phyloP scores from a whole-genome alignment of 2,888 invertebrate genomes.

The Lasioglossum leucozonium region DNA sequence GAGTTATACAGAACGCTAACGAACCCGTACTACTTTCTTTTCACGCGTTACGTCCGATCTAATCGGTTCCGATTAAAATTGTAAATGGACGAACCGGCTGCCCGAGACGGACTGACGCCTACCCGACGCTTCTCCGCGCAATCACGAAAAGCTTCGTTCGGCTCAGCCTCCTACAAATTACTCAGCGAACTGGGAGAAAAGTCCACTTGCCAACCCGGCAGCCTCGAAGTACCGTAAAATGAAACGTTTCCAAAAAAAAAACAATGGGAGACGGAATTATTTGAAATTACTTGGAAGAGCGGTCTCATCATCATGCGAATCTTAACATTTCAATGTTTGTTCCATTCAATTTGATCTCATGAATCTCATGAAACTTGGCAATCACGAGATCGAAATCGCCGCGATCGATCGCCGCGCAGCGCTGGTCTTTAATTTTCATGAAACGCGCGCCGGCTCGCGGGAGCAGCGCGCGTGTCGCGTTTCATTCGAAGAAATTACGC shows the following conservation, averaged over 20 bases:
- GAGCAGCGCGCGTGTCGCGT: conserved; percentile 1
- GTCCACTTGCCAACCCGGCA: neutral
- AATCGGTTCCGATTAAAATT: conserved; percentile 45
- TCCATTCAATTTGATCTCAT: no score
- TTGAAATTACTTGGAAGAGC: no score
- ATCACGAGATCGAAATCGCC: neutral
- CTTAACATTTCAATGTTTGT: no score
- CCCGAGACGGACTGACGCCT: neutral
- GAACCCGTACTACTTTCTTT: conserved; percentile 46
- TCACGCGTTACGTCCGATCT: conserved; percentile 19
- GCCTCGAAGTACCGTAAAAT: neutral
- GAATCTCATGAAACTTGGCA: neutral
- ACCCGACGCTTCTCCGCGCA: neutral
- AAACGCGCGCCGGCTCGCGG: neutral
- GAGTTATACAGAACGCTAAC: conserved; percentile 2
- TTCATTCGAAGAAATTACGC: neutral
- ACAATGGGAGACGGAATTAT: neutral
- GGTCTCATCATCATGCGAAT: no score
- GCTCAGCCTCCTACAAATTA: neutral
- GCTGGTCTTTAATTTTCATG: neutral
- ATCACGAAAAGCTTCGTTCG: neutral
- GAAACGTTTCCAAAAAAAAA: neutral
- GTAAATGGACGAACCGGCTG: conserved; percentile 27
- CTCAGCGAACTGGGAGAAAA: neutral
- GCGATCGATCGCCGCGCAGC: neutral